Conservation (phyloP, 2,888 invertebrate species). For the Alloscopus bannaensis region DNA sequence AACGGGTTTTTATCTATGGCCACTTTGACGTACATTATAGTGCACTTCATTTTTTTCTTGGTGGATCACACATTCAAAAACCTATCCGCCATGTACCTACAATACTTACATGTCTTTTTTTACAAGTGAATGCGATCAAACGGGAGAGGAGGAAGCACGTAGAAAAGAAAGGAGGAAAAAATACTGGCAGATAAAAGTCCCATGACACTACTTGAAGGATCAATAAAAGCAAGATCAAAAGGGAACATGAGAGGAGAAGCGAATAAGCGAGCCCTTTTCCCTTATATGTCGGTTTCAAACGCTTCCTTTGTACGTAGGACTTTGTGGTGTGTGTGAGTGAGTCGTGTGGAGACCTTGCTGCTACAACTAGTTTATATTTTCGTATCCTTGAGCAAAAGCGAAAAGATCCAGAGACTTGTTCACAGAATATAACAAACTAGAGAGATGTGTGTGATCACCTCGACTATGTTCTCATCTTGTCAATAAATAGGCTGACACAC, state of each 20-base stretch:
- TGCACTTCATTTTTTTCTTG: slow-evolving; percentile 5
- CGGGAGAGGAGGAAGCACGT: no score
- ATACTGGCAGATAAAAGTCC: slow-evolving; percentile 56
- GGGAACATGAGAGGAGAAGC: slow-evolving; percentile 14
- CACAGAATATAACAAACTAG: neutral
- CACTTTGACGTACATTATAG: neutral
- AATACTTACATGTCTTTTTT: no score
- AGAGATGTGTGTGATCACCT: slow-evolving; percentile 24
- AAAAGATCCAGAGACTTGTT: neutral
- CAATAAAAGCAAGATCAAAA: slow-evolving; percentile 60
- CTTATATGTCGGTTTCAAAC: slow-evolving; percentile 25
- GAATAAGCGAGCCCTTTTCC: slow-evolving; percentile 5
- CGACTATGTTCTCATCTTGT: neutral
- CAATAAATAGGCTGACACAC: slow-evolving; percentile 13
- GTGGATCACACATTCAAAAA: no score
- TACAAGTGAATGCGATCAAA: no score
- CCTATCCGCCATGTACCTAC: no score
- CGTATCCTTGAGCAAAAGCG: slow-evolving; percentile 38
- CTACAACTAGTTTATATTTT: slow-evolving; percentile 24
- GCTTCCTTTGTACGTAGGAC: slow-evolving; percentile 20
- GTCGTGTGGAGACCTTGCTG: no score
- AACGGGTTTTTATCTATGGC: neutral
- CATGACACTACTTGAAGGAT: slow-evolving; percentile 51
- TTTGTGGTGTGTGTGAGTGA: neutral
- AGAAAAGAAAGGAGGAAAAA: no score